Evolutionary conservation across 2,113 vertebrate genomes (phyloP).

Genomic region (Cygnus buccinator): DNA sequence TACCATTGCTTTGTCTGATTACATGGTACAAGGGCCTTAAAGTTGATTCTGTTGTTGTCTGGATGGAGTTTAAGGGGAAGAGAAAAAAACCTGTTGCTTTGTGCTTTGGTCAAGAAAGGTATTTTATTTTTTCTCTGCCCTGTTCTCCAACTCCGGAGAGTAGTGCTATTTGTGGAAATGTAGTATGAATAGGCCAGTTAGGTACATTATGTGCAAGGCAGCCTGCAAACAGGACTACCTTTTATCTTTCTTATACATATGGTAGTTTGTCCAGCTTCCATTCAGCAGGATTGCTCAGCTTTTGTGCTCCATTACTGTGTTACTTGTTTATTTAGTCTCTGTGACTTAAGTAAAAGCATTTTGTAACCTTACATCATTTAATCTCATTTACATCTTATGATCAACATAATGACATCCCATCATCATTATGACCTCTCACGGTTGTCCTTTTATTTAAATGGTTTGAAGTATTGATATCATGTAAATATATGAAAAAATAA

Average conservation of each 20-base stretch:
- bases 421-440: neutral
- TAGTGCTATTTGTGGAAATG: neutral
- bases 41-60: neutral
- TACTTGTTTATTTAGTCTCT: neutral
- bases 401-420: neutral
- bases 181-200: neutral
- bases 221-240: neutral
- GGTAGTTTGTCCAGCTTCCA: neutral
- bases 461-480: neutral
- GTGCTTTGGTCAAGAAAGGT: neutral
- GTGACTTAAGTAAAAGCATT: neutral
- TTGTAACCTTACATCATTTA: neutral
- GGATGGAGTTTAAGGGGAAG: neutral
- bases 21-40: neutral
- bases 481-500: neutral
- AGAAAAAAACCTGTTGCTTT: neutral
- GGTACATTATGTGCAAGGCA: neutral
- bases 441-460: neutral
- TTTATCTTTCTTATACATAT: neutral
- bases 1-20: neutral
- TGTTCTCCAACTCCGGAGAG: fast-evolving
- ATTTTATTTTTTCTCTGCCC: neutral
- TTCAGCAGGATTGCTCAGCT: neutral
- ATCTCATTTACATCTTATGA: neutral
- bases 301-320: neutral